These are phyloP conservation scores for Ictidomys tridecemlineatus DNA, from an alignment of 2,113 vertebrate species.

Conservation along the genomic window DNA sequence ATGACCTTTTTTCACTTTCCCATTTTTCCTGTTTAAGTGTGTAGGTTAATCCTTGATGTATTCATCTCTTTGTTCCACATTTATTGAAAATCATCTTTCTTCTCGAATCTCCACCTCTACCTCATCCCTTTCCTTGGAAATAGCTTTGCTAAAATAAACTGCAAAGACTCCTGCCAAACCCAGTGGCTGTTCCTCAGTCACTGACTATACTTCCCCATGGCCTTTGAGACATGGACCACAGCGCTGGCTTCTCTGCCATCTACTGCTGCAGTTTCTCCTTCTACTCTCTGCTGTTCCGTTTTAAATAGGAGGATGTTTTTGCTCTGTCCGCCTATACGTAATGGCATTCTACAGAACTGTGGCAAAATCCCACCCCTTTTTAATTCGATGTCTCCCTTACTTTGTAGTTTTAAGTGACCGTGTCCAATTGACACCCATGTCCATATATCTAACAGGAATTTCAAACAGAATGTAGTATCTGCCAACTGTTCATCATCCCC, in stretches of 20 bases:
- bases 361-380: neutral
- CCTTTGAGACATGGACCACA: neutral
- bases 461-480: neutral
- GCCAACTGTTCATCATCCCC: neutral
- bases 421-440: neutral
- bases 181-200: neutral
- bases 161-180: neutral
- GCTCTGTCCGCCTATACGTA: neutral
- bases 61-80: neutral
- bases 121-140: neutral
- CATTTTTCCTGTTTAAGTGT: neutral
- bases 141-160: neutral
- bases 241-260: neutral
- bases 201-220: neutral
- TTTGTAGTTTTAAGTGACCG: neutral
- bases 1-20: neutral
- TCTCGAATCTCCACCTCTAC: neutral
- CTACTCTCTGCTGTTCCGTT: neutral
- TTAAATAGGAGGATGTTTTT: neutral
- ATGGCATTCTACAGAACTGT: neutral
- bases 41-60: neutral
- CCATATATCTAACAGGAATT: neutral
- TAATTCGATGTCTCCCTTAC: neutral
- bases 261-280: neutral
- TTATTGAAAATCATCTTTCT: neutral